Conservation (phyloP, 2,888 invertebrate species). For the Gari tellinella region DNA sequence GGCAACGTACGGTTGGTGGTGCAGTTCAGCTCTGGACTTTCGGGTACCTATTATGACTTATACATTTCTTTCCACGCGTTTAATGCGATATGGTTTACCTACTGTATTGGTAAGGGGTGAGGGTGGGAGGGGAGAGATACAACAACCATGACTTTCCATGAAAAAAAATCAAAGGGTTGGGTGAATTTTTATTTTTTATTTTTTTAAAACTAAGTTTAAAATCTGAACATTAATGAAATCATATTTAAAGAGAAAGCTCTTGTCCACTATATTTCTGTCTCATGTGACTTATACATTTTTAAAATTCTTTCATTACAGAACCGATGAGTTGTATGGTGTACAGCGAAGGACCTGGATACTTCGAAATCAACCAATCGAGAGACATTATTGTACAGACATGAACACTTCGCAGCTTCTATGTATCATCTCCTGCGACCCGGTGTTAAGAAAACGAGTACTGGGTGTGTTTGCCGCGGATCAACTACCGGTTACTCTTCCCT, state of each 20-base stretch:
- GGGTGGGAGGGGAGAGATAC: background rate
- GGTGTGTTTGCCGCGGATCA: too few relatives aligned
- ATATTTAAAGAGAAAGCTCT: background rate
- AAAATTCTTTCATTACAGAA: constrained; percentile 29
- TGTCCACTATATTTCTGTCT: too few relatives aligned
- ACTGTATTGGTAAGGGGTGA: background rate
- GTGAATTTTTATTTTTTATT: too few relatives aligned
- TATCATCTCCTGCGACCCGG: constrained; percentile 3
- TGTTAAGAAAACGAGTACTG: background rate
- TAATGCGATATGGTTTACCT: background rate
- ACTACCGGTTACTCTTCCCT: too few relatives aligned
- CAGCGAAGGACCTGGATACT: constrained; percentile 32
- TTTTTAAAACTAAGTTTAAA: background rate
- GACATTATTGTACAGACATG: constrained; percentile 4
- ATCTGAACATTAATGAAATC: background rate
- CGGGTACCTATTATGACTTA: constrained; percentile 7
- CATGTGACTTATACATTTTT: background rate
- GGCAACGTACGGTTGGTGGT: constrained; percentile 35
- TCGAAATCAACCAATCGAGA: constrained; percentile 25
- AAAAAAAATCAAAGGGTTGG: background rate
- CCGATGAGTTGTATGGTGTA: constrained; percentile 45
- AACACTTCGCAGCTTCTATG: constrained; percentile 3
- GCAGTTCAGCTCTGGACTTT: constrained; percentile 11
- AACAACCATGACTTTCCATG: background rate
- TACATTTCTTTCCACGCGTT: background rate